phyloP scores from a whole-genome alignment of 1,140 invertebrate genomes.

The Drosophila aff. region DNA sequence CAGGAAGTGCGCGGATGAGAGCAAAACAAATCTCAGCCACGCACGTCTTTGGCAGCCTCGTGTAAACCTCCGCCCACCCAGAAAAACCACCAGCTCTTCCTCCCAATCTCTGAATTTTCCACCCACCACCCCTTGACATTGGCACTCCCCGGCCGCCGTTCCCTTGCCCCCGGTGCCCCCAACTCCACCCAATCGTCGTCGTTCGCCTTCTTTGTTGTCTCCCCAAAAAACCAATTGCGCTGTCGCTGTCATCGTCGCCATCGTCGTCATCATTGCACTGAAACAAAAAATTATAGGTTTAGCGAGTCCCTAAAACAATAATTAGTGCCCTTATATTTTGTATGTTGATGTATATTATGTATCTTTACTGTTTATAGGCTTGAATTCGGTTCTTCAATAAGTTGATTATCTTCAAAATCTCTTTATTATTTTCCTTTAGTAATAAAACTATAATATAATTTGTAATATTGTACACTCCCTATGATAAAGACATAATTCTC shows the following conservation, averaged over 20 bases:
- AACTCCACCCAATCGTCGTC: slow-evolving; percentile 42
- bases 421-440: not conserved
- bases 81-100: not conserved
- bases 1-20: slow-evolving; percentile 62
- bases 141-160: not conserved
- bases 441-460: not conserved
- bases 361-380: not conserved
- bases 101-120: not conserved
- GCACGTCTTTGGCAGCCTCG: slow-evolving; percentile 70
- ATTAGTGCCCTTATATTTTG: not conserved
- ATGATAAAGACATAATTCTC: too few relatives aligned
- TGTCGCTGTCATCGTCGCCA: slow-evolving; percentile 56
- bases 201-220: slow-evolving; percentile 53
- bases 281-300: not conserved
- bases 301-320: too few relatives aligned
- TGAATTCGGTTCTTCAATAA: not conserved
- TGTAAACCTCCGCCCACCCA: slow-evolving; percentile 11
- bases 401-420: not conserved
- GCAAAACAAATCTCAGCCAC: slow-evolving; percentile 78
- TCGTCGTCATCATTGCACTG: slow-evolving; percentile 27
- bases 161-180: slow-evolving; percentile 5
- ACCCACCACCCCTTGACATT: slow-evolving; percentile 7
- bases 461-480: too few relatives aligned
- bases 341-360: too few relatives aligned
- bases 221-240: slow-evolving; percentile 75